Evolutionary conservation across 92 coral and sea anemone species (phyloP), one percentile per base, ranked within the genome.

Genomic region (Parazoanthus swiftii): DNA sequence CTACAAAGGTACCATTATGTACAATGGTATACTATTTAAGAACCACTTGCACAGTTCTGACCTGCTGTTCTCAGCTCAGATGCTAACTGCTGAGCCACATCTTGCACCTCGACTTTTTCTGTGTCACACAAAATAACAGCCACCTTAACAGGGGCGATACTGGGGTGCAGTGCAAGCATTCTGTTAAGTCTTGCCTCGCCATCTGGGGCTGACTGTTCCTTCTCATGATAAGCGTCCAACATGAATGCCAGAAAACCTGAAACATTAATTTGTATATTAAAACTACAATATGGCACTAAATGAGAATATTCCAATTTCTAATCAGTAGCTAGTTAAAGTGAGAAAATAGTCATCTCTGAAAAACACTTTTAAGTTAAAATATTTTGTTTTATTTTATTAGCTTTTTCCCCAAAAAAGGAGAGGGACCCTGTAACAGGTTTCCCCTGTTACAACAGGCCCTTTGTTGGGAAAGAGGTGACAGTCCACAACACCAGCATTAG

Each of bases 1-100:
- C 59, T 13, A 11, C 16, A 51, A 51, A 51, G 16, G 11, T 39
- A 39, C 42, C 42, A 39, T 39, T 39, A 29, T 29, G 33, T 29
- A 39, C 42, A 39, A 39, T 39, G 42, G 42, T 59, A 16, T 56
- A 44, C 15, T 5, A 86, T 25, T 58, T 6, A 8, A 20, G 23
- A 48, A 46, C 50, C 50, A 46, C 50, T 46, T 46, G 50, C 50
- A 46, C 35, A 77, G 29, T 73, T 73, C 43, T 86, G 70, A 97
- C 99, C 99, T 90, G 97, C 96, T 76, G 91, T 93, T 74, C 95
- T 89, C 37, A 97, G 93, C 88, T 97, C 99, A 75, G 96, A 83
- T 77, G 99, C 94, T 42, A 95, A 86, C 77, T 95, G 97, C 29
- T 81, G 92, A 67, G 98, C 95, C n/a, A 97, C 93, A 29, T 94